Base-by-base conservation (phyloP, 92 coral and sea anemone species). In the Porites evermanni region DNA sequence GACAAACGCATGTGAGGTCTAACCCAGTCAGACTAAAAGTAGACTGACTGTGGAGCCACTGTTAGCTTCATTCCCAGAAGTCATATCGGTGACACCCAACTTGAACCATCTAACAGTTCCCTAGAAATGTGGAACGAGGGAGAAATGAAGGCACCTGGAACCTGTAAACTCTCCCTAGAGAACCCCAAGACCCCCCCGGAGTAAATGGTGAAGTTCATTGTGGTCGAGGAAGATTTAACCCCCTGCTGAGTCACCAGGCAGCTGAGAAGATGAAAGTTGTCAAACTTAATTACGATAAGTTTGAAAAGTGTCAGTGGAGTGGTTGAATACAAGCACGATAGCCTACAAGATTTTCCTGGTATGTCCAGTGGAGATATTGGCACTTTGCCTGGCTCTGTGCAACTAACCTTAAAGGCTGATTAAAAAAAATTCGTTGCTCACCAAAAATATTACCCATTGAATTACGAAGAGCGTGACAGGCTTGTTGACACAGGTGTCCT, bases 251-350 rank as follows among this genome's bases (percentile, higher is more conserved):
- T 26, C 29, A 26, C 29, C 29, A 26, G 26, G 26, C 26, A 24
- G 29, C 29, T 67, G 85, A 79, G 72, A 87, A 79, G 53, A 79
- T 60, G 90, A 79, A 70, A 1, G 80, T 72, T 58, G 66, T 88
- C 64, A 81, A 77, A 63, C 83, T 88, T 11, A 88, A 88, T 51
- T 88, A 88, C 53, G 78, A 75, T 18, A 52, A 52, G 17, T 88
- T 88, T 80, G 53, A 88, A 65, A 0, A 81, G 80, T 12, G 76
- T 88, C 54, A 70, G 79, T 70, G 84, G 81, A 56, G 89, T 86
- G 0, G 79, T 61, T 17, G 84, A 68, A 20, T 20, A n/a, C 20
- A 5, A 53, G 44, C 26, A 19, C 32, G 81, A 79, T 20, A 71
- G 50, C 87, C 8, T 73, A 61, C 44, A 60, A 38, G 74, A 47